Percentiles rank a stretch among this genome's conserved stretches.
These are phyloP conservation scores for Drosophila grimshawi DNA, from an alignment of 1,140 invertebrate genomes.

Conservation along the genomic window DNA sequence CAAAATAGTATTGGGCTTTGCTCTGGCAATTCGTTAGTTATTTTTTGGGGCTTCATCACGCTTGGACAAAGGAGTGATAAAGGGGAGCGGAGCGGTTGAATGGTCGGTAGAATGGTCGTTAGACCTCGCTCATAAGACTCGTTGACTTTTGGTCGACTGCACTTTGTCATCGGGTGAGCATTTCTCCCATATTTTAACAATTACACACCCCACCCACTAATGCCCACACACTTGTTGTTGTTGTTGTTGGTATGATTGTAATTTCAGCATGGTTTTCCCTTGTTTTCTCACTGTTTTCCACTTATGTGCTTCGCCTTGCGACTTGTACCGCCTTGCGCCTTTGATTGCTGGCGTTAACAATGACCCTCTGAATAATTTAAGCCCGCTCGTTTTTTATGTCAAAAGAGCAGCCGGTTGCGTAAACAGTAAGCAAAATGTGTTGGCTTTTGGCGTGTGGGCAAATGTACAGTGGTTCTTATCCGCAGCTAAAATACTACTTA, in stretches of 20 bases:
- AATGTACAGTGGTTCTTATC: conserved; percentile 5
- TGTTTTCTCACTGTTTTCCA: conserved; percentile 15
- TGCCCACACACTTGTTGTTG: conserved; percentile 42
- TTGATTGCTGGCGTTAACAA: conserved; percentile 56
- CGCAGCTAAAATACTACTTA: no score
- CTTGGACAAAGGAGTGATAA: conserved; percentile 36
- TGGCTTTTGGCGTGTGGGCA: conserved; percentile 40
- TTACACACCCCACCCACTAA: conserved; percentile 65
- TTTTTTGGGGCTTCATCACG: conserved; percentile 65
- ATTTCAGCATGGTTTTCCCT: conserved; percentile 22
- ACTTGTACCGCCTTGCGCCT: conserved; percentile 23
- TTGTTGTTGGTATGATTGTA: conserved; percentile 38
- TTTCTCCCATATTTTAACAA: conserved; percentile 69
- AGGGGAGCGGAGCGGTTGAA: neutral
- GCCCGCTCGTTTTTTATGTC: conserved; percentile 47
- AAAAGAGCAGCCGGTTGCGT: conserved; percentile 58
- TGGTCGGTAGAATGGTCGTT: no score
- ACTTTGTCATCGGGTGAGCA: conserved; percentile 73
- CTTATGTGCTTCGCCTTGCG: conserved; percentile 20
- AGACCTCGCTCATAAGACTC: conserved; percentile 50
- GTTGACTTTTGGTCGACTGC: conserved; percentile 68
- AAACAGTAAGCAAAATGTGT: conserved; percentile 54
- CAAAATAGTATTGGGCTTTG: conserved; percentile 3
- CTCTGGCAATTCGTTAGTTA: conserved; percentile 42
- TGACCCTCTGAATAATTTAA: conserved; percentile 75